Conservation (phyloP, 1,140 invertebrate genomes). For the Drosophila asahinai region DNA sequence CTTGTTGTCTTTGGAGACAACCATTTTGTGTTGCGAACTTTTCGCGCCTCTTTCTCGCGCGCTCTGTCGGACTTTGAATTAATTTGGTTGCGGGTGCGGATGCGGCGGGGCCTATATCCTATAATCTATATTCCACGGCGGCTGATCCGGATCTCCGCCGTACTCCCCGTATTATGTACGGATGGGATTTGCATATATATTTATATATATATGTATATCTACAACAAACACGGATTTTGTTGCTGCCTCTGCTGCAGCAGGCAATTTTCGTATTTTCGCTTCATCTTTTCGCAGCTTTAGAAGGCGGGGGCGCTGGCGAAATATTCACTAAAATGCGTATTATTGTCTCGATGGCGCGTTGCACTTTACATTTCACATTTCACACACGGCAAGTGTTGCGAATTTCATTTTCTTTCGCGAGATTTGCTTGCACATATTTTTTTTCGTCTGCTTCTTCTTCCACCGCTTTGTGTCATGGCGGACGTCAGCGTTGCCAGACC, state of each 20-base stretch:
- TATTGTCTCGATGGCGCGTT: conserved; percentile 62
- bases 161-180: conserved; percentile 51
- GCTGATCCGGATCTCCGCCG: conserved; percentile 36
- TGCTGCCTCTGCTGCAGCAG: conserved; percentile 67
- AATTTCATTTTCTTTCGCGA: conserved; percentile 68
- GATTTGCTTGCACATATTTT: conserved; percentile 80
- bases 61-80: conserved; percentile 28
- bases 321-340: conserved; percentile 50
- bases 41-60: conserved; percentile 75
- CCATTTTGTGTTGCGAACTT: conserved; percentile 80
- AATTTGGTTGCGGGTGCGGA: conserved; percentile 19
- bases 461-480: conserved; percentile 75
- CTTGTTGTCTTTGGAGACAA: conserved; percentile 85
- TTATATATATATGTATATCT: conserved; percentile 51
- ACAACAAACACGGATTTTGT: conserved; percentile 76
- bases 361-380: conserved; percentile 59
- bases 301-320: conserved; percentile 21
- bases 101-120: conserved; percentile 21
- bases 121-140: conserved; percentile 37
- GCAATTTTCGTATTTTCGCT: conserved; percentile 76
- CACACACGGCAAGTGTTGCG: conserved; percentile 46
- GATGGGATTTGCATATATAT: conserved; percentile 54
- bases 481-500: conserved; percentile 11
- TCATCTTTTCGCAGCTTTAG: conserved; percentile 58
- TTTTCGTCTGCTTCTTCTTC: conserved; percentile 65